Percentiles rank a stretch among this genome's conserved stretches.
Conservation (phyloP, 2,797 vertebrate genomes). For the Hoplostethus mediterraneus region DNA sequence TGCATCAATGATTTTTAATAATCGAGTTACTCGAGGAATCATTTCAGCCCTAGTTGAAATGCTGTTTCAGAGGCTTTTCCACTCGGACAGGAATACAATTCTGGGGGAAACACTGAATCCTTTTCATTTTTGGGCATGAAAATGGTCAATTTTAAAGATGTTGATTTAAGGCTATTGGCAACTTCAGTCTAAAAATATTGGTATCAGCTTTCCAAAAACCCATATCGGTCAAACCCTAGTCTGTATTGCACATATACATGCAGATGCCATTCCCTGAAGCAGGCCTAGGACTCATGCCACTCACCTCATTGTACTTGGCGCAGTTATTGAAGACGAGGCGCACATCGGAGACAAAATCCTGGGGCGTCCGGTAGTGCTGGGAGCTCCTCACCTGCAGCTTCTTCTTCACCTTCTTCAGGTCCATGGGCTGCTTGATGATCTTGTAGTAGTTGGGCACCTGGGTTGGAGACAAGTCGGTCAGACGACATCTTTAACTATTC, state of each 20-base stretch:
- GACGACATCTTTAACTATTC: neutral
- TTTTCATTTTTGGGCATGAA: no score
- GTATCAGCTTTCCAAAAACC: neutral
- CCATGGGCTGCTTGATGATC: slow-evolving; percentile 99
- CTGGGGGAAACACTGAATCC: no score
- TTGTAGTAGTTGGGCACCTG: slow-evolving; percentile 99
- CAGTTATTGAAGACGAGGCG: slow-evolving; percentile 98
- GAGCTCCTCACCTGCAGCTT: slow-evolving; percentile 94
- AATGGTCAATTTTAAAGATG: no score
- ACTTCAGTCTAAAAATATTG: neutral
- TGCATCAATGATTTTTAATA: no score
- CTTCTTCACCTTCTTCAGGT: slow-evolving; percentile 95
- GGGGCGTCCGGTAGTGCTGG: slow-evolving; percentile 91
- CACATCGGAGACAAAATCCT: slow-evolving; percentile 95
- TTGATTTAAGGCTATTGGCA: neutral
- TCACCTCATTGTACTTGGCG: slow-evolving; percentile 99
- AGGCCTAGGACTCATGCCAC: slow-evolving; percentile 82
- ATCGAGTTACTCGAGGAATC: no score
- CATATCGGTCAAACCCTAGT: slow-evolving; percentile 51
- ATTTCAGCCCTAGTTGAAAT: no score
- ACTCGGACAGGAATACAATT: no score
- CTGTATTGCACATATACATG: slow-evolving; percentile 52
- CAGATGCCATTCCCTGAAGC: slow-evolving; percentile 60
- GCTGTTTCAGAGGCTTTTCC: no score
- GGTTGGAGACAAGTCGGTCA: slow-evolving; percentile 24